Base-by-base conservation (phyloP, 2,113 vertebrate species). In the Eulemur rufifrons region DNA sequence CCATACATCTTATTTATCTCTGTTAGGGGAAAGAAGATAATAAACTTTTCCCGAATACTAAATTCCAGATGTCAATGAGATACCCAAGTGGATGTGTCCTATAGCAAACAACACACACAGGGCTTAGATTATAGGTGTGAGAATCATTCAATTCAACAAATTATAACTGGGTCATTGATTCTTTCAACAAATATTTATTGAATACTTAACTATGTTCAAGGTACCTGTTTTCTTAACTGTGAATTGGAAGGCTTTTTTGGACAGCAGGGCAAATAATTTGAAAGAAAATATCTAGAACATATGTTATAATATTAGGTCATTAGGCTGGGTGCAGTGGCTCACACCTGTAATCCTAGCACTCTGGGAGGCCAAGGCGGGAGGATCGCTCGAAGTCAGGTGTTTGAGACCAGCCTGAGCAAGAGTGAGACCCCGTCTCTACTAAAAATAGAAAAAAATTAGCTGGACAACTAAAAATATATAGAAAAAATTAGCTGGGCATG, bases 71-170 rank as follows among this genome's bases (percentile, higher is more conserved):
- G 20, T 91, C 61, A 86, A 6, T 74, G 56, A 81, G 71, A 84
- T 74, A 92, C 15, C 18, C 80, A 92, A 54, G 9, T 97, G 54
- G n/a, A 68, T 66, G 27, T 82, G 54, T 56, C n/a, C 59, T 78
- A 92, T 42, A 95, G 37, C 39, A 94, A 86, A 94, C 47, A 76
- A 78, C 39, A 82, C 20, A 71, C 52, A 71, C 1, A 59, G 37
- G 29, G 42, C 71, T 94, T 89, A 92, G 73, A 71, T 68, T 94
- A 73, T 69, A 86, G 29, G 80, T 80, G 39, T 84, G 78, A n/a
- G 73, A 69, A 93, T 21, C 56, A 87, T 80, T 93, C 32, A 50
- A 2, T 77, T 93, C 69, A 86, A 77, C 11, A 52, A 80, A 90
- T 59, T 92, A 29, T 82, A 89, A 69, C 15, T 64, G 42, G 74